Evolutionary conservation across 2,113 vertebrate species (phyloP).

Genomic region (Neolamprologus tretocephalus): DNA sequence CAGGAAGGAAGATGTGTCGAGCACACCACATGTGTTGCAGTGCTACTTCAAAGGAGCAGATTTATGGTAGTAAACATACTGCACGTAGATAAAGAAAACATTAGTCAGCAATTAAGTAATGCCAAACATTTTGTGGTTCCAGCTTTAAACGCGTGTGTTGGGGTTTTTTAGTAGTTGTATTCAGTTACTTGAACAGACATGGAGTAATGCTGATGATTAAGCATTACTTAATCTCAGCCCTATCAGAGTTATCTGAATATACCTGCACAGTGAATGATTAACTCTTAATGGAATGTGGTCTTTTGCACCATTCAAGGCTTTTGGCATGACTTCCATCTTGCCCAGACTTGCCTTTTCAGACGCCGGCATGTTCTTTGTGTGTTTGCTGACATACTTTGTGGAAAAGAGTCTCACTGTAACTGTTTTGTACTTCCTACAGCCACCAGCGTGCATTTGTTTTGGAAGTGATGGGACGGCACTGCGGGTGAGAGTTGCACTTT

Average conservation of each 20-base stretch:
- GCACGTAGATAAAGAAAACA: not conserved
- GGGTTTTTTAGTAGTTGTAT: not conserved
- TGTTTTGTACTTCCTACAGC: conserved; percentile 56
- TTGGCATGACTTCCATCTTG: not conserved
- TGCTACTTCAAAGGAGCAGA: not conserved
- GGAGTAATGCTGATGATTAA: not conserved
- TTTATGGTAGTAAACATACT: not conserved
- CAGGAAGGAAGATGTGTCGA: not conserved
- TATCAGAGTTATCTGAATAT: not conserved
- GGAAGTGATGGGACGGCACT: conserved; percentile 96
- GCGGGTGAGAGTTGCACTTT: conserved; percentile 78
- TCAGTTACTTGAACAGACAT: not conserved
- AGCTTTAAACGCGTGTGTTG: not conserved
- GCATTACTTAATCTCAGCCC: not conserved
- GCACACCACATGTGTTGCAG: not conserved
- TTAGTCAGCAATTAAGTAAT: not conserved
- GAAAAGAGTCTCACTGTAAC: not conserved
- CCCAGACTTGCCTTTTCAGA: not conserved
- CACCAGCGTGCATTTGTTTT: conserved; percentile 93
- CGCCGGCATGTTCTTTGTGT: not conserved
- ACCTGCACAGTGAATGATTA: not conserved
- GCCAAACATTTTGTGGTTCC: not conserved
- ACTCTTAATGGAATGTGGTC: not conserved
- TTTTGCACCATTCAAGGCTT: not conserved
- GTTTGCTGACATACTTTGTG: not conserved